Base-by-base conservation (phyloP, 2,113 vertebrate genomes). In the Oxyruncus cristatus region DNA sequence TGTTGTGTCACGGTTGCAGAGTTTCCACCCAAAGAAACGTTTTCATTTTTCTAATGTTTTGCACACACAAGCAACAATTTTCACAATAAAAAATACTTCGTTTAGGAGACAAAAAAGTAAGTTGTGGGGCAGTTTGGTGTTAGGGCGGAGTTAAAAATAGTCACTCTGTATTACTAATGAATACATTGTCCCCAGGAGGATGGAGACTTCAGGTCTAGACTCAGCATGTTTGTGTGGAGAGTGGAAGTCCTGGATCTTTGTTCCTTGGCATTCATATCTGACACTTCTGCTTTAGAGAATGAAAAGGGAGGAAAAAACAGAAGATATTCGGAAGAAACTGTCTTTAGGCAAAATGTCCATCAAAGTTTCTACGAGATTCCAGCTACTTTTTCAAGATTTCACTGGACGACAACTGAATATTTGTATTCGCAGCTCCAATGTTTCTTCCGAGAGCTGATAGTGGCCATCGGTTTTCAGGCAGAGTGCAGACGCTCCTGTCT, bases 401-500 rank as follows among this genome's bases (percentile, higher is more conserved):
- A 11, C 18, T 23, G 68, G 55, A 7, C 0, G 3, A 27, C 14
- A 0, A 13, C 35, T 4, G 90, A 26, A 32, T 10, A 50, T 37
- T 71, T 63, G 84, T 77, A 86, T 28, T 81, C 22, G 44, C 79
- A 92, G 89, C 75, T 94, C 63, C 62, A 56, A 88, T 32, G 75
- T 19, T 74, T 26, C 85, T 74, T 81, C 65, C 55, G n/a, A 7
- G 78, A 55, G 70, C 77, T 77, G 81, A 74, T 71, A 44, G 90
- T 3, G 33, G 89, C 62, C 93, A 52, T 39, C n/a, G 67, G 68
- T 79, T 91, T 61, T 46, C 83, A 82, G 90, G 93, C 74, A 82
- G 76, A 37, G 53, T 1, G 87, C 95, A 95, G 95, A 70, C 18
- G 3, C 63, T 85, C 66, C 90, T 84, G 71, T 88, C 90, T 80